Evolutionary conservation across 2,888 invertebrate genomes (phyloP), one percentile per base, ranked within the genome.

Genomic region (Phalangium opilio): DNA sequence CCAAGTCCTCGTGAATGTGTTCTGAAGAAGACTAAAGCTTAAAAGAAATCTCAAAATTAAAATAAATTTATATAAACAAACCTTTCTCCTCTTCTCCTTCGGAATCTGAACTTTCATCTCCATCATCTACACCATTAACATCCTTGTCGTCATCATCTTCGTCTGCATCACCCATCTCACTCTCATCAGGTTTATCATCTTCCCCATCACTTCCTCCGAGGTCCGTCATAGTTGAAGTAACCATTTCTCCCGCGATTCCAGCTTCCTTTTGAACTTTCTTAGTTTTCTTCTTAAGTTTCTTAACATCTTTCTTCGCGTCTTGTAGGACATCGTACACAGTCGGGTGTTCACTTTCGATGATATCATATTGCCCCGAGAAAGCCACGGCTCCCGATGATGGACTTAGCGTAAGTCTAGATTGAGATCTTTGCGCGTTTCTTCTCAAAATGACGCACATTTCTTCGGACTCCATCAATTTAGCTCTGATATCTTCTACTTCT

Each of bases 381-480:
- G 56, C 42, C 43, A 53, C 50, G 12, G 55, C 47, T 11, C 54
- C 47, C 17, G 40, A 18, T 17, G 57, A 54, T 4, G 56, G 57
- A 18, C 54, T 55, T 45, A 54, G 47, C n/a, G 59, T 56, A 12
- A 50, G 35, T 39, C 58, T 45, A 7, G 51, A 36, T n/a, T 52
- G 48, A 41, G 47, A 36, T 38, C 61, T 60, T 50, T 61, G 55
- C 47, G 60, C 58, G 47, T 76, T 78, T 44, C 59, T 60, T 43
- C 79, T 73, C 21, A 85, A 62, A 57, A 80, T 77, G 55, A 82
- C 79, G 61, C 81, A 81, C 61, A 78, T 77, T 45, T 79, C 76
- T 61, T 84, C 89, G 0, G 87, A 80, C 67, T 95, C 93, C 62
- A 87, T 75, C 45, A 95, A 68, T 63, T 87, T 84, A 0, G 87